A percentile compares a stretch with the other conserved stretches of the same genome.
Conservation (phyloP, 1,140 invertebrate species). For the Drosophila carrolli region DNA sequence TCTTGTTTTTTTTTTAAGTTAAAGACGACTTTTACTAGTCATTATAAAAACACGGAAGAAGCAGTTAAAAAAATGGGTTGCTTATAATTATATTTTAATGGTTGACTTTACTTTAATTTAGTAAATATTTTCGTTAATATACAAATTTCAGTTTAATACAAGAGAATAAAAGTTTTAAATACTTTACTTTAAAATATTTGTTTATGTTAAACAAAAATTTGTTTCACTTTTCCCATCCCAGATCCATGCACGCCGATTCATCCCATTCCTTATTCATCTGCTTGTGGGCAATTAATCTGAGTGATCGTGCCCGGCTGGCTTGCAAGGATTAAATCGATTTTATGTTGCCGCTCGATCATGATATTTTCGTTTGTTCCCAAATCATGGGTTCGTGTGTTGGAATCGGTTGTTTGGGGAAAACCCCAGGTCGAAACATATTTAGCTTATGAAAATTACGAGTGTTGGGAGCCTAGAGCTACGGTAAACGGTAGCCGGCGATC, state of each 20-base stretch:
- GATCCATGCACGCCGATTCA: background rate
- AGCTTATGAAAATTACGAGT: constrained; percentile 70
- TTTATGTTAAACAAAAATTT: too few species aligned
- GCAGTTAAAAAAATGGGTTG: too few species aligned
- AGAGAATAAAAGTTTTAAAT: too few species aligned
- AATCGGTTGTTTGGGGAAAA: constrained; percentile 17
- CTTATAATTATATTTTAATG: too few species aligned
- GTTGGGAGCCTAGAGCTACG: constrained; percentile 35
- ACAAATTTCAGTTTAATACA: too few species aligned
- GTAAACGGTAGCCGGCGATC: constrained; percentile 60
- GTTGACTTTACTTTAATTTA: too few species aligned
- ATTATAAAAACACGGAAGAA: too few species aligned
- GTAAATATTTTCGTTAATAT: too few species aligned
- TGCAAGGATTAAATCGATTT: constrained; percentile 81
- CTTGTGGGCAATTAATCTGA: constrained; percentile 74
- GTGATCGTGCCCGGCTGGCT: constrained; percentile 64
- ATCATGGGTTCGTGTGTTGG: constrained; percentile 63
- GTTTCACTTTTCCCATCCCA: too few species aligned
- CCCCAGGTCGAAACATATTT: constrained; percentile 14
- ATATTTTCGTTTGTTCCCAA: constrained; percentile 61
- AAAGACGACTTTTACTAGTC: too few species aligned
- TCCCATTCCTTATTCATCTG: constrained; percentile 28
- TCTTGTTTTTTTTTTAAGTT: too few species aligned
- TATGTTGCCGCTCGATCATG: constrained; percentile 63
- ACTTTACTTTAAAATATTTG: too few species aligned